Conservation (phyloP, 1,140 invertebrate genomes). For the Heliconius nattereri region DNA sequence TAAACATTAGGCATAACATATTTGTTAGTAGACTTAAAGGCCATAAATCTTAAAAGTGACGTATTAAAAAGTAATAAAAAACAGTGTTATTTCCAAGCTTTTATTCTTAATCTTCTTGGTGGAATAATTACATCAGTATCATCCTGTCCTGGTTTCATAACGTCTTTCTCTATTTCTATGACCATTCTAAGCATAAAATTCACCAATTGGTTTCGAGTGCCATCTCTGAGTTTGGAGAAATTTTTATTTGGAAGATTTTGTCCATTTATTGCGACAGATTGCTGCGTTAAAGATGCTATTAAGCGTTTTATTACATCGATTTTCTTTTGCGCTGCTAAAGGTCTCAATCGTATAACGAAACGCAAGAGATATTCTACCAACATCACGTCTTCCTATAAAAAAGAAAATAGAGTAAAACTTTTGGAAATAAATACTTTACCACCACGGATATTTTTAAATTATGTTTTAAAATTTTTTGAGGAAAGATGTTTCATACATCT, state of each 20-base stretch:
- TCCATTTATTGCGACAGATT: constrained; percentile 82
- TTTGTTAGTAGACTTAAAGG: no score
- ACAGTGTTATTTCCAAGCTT: constrained; percentile 65
- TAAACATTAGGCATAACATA: no score
- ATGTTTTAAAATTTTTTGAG: no score
- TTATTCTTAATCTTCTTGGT: constrained; percentile 60
- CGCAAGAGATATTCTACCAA: constrained; percentile 88
- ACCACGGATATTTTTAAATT: no score
- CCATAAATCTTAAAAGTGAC: no score
- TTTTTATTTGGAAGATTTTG: constrained; percentile 77
- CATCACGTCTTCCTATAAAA: constrained; percentile 83
- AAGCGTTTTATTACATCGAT: constrained; percentile 84
- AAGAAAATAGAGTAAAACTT: constrained; percentile 32
- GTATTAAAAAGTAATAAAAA: constrained; percentile 12
- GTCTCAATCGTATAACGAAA: constrained; percentile 85
- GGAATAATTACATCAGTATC: constrained; percentile 67
- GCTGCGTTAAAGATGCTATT: constrained; percentile 85
- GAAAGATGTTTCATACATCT: no score
- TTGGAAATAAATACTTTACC: no score
- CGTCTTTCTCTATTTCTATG: constrained; percentile 68
- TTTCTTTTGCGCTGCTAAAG: constrained; percentile 82
- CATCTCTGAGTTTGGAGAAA: constrained; percentile 65
- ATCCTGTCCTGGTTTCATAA: constrained; percentile 61
- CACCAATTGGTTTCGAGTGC: constrained; percentile 60
- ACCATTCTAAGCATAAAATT: constrained; percentile 71